A percentile compares a stretch with the other conserved stretches of the same genome.
Evolutionary conservation across 2,888 invertebrate species (phyloP).

Genomic region (Microctonus hyperodae): DNA sequence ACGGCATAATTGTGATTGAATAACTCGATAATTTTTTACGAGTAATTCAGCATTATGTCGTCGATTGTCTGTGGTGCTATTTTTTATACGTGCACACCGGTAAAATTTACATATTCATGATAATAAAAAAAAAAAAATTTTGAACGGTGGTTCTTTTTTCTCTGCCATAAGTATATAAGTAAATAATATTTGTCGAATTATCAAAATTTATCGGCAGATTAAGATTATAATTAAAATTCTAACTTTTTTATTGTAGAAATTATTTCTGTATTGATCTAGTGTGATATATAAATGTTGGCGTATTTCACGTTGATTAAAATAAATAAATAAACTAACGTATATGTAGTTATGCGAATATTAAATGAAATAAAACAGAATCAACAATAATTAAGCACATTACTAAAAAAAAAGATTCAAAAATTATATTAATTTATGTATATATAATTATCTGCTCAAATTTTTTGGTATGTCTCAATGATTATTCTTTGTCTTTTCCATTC

Average conservation of each 20-base stretch:
- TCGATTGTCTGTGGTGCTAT: slow-evolving; percentile 28
- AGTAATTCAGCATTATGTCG: slow-evolving; percentile 8
- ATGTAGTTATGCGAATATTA: not conserved
- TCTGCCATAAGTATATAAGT: slow-evolving; percentile 6
- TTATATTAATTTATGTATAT: not conserved
- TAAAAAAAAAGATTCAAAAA: too few species aligned
- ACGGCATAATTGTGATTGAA: not conserved
- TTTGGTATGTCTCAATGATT: not conserved
- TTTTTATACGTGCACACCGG: slow-evolving; percentile 24
- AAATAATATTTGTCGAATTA: not conserved
- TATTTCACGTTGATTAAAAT: not conserved
- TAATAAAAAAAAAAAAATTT: not conserved
- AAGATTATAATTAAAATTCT: not conserved
- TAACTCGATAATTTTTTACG: not conserved
- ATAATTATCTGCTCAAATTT: not conserved
- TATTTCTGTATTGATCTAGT: not conserved
- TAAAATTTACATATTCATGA: not conserved
- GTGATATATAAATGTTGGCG: slow-evolving; percentile 1
- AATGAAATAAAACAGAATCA: not conserved
- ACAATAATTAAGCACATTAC: not conserved
- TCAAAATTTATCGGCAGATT: not conserved
- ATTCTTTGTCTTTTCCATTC: not conserved
- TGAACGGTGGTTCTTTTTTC: not conserved
- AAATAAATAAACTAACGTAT: not conserved
- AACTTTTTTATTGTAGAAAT: not conserved